Evolutionary conservation across 1,140 invertebrate genomes (phyloP).

Genomic region (Drosophila trapezifrons): DNA sequence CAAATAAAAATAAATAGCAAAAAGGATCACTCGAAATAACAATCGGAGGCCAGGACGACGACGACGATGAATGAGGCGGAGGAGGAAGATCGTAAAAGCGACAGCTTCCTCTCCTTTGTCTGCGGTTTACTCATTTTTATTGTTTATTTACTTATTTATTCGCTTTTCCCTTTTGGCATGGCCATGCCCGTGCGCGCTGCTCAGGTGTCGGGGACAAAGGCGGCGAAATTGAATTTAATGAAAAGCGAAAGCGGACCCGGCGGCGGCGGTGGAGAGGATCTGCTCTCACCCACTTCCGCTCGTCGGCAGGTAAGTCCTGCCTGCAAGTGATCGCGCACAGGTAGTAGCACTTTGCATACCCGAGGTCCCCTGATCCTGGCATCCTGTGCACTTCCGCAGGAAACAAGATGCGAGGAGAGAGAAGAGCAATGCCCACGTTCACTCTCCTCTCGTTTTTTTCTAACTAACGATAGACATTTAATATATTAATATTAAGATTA

Average conservation of each 20-base stretch:
- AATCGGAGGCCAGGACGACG: slow-evolving; percentile 5
- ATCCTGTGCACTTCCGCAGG: slow-evolving; percentile 47
- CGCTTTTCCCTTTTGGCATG: slow-evolving; percentile 39
- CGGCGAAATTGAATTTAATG: slow-evolving; percentile 73
- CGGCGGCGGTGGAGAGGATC: slow-evolving; percentile 19
- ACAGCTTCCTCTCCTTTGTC: slow-evolving; percentile 70
- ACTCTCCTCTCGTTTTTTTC: slow-evolving; percentile 12
- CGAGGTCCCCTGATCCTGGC: not conserved
- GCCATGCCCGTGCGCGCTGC: slow-evolving; percentile 19
- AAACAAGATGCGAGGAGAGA: not conserved
- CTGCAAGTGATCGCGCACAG: slow-evolving; percentile 21
- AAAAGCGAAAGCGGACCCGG: slow-evolving; percentile 72
- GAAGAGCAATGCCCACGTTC: not conserved
- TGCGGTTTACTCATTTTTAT: slow-evolving; percentile 4
- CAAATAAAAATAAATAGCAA: slow-evolving; percentile 57
- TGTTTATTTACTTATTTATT: slow-evolving; percentile 44
- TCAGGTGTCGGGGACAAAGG: slow-evolving; percentile 67
- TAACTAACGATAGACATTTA: not conserved
- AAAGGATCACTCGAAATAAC: slow-evolving; percentile 49
- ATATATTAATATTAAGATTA: no score
- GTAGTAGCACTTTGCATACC: slow-evolving; percentile 30
- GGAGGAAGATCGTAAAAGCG: slow-evolving; percentile 60
- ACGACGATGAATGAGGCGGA: not conserved
- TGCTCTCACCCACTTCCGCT: slow-evolving; percentile 56
- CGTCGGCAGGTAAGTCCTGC: slow-evolving; percentile 53